Percentiles rank a stretch among this genome's conserved stretches.
Conservation (phyloP, 2,888 invertebrate species). For the Leptopilina drosophilae region DNA sequence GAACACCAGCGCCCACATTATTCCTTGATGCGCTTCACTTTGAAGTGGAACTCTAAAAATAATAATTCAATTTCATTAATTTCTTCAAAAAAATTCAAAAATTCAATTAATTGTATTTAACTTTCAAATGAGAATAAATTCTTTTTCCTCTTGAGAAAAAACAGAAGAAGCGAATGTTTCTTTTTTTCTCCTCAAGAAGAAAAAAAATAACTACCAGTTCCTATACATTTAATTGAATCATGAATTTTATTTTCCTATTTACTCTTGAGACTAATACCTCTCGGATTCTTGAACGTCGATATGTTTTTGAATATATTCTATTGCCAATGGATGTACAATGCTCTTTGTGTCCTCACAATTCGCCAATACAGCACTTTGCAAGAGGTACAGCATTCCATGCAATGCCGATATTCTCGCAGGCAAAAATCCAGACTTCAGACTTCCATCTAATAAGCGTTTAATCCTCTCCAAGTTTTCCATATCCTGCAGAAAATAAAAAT, state of each 20-base stretch:
- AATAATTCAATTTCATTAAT: background rate
- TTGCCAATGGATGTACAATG: conserved; percentile 77
- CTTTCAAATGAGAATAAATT: too few species aligned
- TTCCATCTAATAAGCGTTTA: conserved; percentile 80
- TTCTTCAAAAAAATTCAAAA: too few species aligned
- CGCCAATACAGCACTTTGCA: conserved; percentile 80
- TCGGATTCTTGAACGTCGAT: conserved; percentile 73
- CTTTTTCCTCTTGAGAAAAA: too few species aligned
- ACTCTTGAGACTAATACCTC: conserved; percentile 65
- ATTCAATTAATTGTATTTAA: too few species aligned
- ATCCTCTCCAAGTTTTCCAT: conserved; percentile 81
- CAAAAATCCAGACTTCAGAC: conserved; percentile 81
- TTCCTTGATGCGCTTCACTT: conserved; percentile 82
- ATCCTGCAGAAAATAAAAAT: conserved; percentile 74
- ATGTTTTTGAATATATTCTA: conserved; percentile 79
- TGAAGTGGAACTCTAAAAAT: conserved; percentile 64
- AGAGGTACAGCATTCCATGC: conserved; percentile 83
- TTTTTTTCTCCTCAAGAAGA: too few species aligned
- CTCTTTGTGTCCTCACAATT: conserved; percentile 79
- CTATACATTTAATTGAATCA: too few species aligned
- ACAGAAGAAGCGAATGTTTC: too few species aligned
- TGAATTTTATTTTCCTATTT: background rate
- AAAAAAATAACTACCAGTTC: too few species aligned
- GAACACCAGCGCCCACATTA: conserved; percentile 87
- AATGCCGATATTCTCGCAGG: conserved; percentile 82